Evolutionary conservation across 1,140 invertebrate genomes (phyloP).

Genomic region (Chironomus striatipennis): DNA sequence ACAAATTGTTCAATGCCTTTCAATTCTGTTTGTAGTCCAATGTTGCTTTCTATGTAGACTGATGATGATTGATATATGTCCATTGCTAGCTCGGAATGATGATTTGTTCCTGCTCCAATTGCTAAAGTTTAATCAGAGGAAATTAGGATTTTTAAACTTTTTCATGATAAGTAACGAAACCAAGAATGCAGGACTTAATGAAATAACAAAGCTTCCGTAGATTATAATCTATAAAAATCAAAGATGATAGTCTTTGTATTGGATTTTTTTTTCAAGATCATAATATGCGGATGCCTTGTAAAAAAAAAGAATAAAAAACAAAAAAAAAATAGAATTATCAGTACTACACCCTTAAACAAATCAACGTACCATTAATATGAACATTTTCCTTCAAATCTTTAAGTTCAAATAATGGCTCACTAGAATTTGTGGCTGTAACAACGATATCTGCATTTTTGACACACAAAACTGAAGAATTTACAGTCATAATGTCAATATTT

Average conservation of each 20-base stretch:
- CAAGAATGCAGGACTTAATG: too few species aligned
- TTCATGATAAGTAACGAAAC: too few species aligned
- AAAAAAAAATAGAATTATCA: background rate
- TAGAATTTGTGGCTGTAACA: conserved; percentile 35
- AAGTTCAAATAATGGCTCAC: conserved; percentile 30
- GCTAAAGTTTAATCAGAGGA: too few species aligned
- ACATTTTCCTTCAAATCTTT: conserved; percentile 43
- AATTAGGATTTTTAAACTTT: too few species aligned
- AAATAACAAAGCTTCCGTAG: too few species aligned
- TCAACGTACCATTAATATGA: conserved; percentile 37
- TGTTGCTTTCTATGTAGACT: conserved; percentile 40
- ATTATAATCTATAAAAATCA: too few species aligned
- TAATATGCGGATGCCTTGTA: too few species aligned
- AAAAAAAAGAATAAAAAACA: too few species aligned
- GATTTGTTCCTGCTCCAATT: conserved; percentile 32
- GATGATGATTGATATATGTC: conserved; percentile 29
- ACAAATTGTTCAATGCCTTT: conserved; percentile 31
- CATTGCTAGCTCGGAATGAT: conserved; percentile 34
- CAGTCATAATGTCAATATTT: conserved; percentile 26
- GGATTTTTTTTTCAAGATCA: too few species aligned
- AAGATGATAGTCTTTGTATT: too few species aligned
- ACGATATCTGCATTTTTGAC: conserved; percentile 47
- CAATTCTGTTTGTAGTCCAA: conserved; percentile 39
- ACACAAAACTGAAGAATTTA: conserved; percentile 38
- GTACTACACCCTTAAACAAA: too few species aligned